Base-by-base conservation (phyloP, 2,888 invertebrate genomes). In the Rotaria socialis region DNA sequence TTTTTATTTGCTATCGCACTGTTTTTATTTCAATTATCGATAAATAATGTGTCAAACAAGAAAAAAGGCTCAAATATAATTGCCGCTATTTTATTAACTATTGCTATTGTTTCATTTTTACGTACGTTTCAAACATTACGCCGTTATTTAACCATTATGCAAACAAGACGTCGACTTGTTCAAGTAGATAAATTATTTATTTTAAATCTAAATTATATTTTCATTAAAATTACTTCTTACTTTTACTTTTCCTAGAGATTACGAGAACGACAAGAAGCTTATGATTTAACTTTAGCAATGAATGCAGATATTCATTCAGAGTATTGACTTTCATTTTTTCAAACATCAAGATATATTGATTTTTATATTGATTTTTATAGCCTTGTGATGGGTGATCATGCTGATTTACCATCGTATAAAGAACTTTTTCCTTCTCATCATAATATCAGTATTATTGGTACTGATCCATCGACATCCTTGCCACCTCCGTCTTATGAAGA, bases 31-130 rank as follows among this genome's bases (percentile, higher is more conserved):
- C 35, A 67, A 35, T 67, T 67, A 35, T 67, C 67, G 14, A 67
- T 67, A 67, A 67, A 67, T 67, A 67, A 67, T 67, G 19, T 67
- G 19, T 27, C 67, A 35, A 67, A 27, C 67, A 67, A 67, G 19
- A 67, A 67, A 67, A 35, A 67, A 67, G 67, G 67, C 67, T 67
- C 67, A 41, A 67, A 67, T 7, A 27, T 67, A 19, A 67, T 67
- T 67, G 67, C 67, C 35, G 67, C 67, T 35, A 67, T 67, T 67
- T 6, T 67, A 67, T 67, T 67, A 35, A 67, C 67, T 67, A 27
- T 67, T 67, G 67, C 67, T 67, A 67, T 67, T 67, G 67, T 67
- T 35, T 67, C 67, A 67, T 67, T 67, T 67, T 67, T 67, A 67
- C 67, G 67, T 67, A 67, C 67, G 24, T 35, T 35, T 35, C 67